Evolutionary conservation across 2,113 vertebrate genomes (phyloP).

Genomic region (Trachemys scripta): DNA sequence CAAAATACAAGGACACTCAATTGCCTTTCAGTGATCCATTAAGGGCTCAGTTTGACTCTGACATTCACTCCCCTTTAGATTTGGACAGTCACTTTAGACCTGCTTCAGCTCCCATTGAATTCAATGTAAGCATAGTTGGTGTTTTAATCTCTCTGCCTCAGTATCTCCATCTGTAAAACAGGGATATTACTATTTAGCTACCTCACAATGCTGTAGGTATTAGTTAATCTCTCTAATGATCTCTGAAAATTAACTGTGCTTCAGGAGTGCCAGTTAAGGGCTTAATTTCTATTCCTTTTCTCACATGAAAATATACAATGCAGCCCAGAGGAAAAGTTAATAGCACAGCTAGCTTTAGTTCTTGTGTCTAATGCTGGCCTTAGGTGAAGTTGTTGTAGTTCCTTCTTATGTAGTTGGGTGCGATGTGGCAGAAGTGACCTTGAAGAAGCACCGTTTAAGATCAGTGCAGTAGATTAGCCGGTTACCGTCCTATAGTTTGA

Average conservation of each 20-base stretch:
- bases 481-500: neutral
- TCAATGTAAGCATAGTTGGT: neutral
- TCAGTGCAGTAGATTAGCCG: neutral
- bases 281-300: conserved; percentile 47
- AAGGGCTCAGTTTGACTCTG: neutral
- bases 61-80: neutral
- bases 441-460: neutral
- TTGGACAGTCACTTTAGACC: neutral
- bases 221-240: neutral
- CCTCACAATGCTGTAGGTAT: neutral
- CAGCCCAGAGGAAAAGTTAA: neutral
- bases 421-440: neutral
- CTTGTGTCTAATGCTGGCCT: neutral
- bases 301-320: neutral
- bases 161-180: neutral
- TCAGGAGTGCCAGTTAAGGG: conserved; percentile 18
- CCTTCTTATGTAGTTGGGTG: neutral
- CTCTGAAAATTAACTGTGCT: neutral
- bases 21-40: neutral
- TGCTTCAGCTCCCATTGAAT: neutral
- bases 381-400: conserved; percentile 45
- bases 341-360: neutral
- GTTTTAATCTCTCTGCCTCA: neutral
- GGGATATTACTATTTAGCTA: neutral
- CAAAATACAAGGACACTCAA: neutral